These are phyloP conservation scores for Riparia riparia DNA, from an alignment of 2,113 vertebrate genomes.

Conservation along the genomic window DNA sequence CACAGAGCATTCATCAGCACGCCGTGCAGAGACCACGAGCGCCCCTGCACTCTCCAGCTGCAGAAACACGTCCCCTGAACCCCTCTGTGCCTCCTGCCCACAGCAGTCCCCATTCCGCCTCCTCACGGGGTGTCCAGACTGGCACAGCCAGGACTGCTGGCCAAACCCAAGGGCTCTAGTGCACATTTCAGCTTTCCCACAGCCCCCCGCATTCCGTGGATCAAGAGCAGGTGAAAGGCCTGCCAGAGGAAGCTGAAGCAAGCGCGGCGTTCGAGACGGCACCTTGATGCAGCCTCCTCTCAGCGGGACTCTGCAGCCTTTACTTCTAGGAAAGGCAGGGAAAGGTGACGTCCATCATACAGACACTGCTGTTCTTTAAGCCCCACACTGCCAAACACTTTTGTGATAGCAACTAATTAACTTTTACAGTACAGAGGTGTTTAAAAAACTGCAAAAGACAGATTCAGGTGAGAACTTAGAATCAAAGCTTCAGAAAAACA, in stretches of 20 bases:
- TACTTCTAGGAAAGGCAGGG: background rate
- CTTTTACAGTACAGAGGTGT: background rate
- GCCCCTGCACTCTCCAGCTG: background rate
- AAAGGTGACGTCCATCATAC: background rate
- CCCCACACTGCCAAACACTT: background rate
- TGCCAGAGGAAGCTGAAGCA: background rate
- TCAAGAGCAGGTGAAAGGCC: background rate
- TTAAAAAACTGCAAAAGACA: background rate
- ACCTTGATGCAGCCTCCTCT: background rate
- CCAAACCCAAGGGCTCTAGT: accelerated
- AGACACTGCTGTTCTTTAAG: background rate
- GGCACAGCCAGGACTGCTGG: background rate
- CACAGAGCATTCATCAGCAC: background rate
- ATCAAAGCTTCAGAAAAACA: background rate
- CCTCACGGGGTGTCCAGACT: background rate
- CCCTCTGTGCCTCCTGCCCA: background rate
- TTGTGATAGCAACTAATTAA: background rate
- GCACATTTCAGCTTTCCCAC: background rate
- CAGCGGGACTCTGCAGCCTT: background rate
- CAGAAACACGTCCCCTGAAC: background rate
- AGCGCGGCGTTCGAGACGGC: background rate
- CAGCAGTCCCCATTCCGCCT: background rate
- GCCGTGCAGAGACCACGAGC: background rate
- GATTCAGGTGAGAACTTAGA: background rate
- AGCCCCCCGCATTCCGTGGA: background rate